phyloP scores from a whole-genome alignment of 1,140 invertebrate species.

The Drosophila equinoxialis region DNA sequence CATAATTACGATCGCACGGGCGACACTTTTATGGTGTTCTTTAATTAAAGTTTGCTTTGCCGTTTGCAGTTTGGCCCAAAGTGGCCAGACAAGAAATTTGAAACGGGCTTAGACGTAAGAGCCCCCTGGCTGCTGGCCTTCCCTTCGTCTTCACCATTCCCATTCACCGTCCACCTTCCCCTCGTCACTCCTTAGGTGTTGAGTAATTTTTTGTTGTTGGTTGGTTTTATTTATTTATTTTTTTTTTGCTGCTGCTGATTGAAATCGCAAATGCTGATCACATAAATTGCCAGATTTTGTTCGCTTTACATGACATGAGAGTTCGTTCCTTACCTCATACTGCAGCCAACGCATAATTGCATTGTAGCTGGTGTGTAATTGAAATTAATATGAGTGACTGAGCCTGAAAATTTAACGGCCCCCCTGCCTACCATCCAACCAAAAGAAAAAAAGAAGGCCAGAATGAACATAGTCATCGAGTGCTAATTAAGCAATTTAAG shows the following conservation, averaged over 20 bases:
- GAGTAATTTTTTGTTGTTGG: conserved; percentile 65
- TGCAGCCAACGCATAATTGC: conserved; percentile 71
- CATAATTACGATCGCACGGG: conserved; percentile 80
- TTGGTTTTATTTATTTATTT: conserved; percentile 25
- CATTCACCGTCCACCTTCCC: too few relatives aligned
- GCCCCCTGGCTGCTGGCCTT: conserved; percentile 2
- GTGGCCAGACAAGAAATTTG: conserved; percentile 66
- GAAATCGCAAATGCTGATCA: conserved; percentile 76
- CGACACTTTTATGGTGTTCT: conserved; percentile 81
- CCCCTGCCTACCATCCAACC: neutral
- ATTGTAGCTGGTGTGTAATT: conserved; percentile 79
- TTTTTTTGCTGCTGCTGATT: conserved; percentile 48
- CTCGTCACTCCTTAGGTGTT: conserved; percentile 46
- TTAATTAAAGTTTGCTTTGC: conserved; percentile 71
- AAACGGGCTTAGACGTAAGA: conserved; percentile 59
- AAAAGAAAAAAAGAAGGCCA: conserved; percentile 28
- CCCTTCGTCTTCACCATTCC: neutral
- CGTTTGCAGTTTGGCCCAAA: conserved; percentile 36
- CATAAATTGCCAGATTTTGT: conserved; percentile 79
- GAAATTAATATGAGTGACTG: conserved; percentile 81
- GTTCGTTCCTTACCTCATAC: neutral
- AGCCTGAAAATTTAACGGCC: conserved; percentile 26
- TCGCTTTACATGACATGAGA: conserved; percentile 69
- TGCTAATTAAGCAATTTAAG: conserved; percentile 82
- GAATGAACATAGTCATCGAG: conserved; percentile 64